phyloP scores from a whole-genome alignment of 2,888 invertebrate genomes.

The Herminia tarsipennalis region DNA sequence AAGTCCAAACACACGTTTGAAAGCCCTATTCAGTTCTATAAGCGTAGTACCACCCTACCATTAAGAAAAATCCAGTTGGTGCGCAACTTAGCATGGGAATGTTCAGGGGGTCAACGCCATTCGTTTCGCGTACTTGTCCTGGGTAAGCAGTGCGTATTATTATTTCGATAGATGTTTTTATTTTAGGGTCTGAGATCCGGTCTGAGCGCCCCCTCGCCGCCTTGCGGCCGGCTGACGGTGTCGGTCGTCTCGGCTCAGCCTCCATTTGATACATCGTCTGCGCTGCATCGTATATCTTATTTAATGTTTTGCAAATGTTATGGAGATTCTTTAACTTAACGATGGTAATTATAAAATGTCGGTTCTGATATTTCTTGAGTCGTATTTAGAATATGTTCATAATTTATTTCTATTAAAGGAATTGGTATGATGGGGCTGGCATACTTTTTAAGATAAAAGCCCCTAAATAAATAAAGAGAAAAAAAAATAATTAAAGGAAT shows the following conservation, averaged over 20 bases:
- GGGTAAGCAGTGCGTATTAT: conserved; percentile 82
- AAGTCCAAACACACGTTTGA: conserved; percentile 76
- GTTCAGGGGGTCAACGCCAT: conserved; percentile 84
- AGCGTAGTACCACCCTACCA: conserved; percentile 74
- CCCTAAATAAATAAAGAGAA: no score
- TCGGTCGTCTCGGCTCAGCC: conserved; percentile 41
- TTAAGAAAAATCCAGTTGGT: conserved; percentile 79
- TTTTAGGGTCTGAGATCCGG: conserved; percentile 84
- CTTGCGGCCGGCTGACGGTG: conserved; percentile 64
- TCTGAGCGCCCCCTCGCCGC: conserved; percentile 79
- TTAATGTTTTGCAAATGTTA: conserved; percentile 1
- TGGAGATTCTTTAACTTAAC: background rate
- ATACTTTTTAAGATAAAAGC: no score
- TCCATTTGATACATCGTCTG: conserved; percentile 41
- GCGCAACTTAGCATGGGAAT: conserved; percentile 78
- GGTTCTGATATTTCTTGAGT: no score
- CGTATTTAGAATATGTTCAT: no score
- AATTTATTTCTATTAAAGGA: no score
- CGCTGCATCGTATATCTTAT: conserved; percentile 12
- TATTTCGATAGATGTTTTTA: conserved; percentile 85
- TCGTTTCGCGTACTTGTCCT: conserved; percentile 82
- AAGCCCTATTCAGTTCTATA: conserved; percentile 74
- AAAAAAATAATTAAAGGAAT: no score
- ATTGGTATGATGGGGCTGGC: no score
- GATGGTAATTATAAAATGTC: no score